Percentiles rank a stretch among this genome's conserved stretches.
Conservation (phyloP, 2,113 vertebrate species). For the Phyllopteryx taeniolatus region DNA sequence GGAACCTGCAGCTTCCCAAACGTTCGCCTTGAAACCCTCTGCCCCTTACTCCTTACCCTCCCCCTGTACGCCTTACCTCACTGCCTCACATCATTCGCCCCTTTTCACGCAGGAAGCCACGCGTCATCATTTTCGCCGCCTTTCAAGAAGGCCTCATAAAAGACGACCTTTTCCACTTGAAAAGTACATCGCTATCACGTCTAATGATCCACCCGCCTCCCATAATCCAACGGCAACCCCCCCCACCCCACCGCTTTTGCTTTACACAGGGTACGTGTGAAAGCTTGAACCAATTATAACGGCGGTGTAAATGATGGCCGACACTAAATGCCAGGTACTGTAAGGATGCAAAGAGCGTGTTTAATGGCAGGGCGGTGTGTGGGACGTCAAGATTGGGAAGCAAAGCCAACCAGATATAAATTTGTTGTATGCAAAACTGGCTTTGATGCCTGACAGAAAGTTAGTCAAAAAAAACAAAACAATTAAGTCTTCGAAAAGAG, state of each 20-base stretch:
- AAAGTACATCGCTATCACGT: slow-evolving; percentile 52
- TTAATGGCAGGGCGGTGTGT: slow-evolving; percentile 35
- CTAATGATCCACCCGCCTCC: slow-evolving; percentile 42
- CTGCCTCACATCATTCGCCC: not conserved
- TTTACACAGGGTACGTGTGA: slow-evolving; percentile 4
- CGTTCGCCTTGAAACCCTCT: not conserved
- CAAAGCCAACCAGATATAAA: slow-evolving; percentile 31
- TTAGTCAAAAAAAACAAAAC: slow-evolving; percentile 1
- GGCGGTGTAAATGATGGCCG: slow-evolving; percentile 24
- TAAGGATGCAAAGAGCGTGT: slow-evolving; percentile 32
- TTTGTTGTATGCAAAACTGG: slow-evolving; percentile 32
- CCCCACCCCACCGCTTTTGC: not conserved
- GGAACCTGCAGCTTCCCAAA: not conserved
- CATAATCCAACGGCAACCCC: slow-evolving; percentile 36
- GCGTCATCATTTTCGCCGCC: slow-evolving; percentile 49
- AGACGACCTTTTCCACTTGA: slow-evolving; percentile 64
- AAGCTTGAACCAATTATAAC: slow-evolving; percentile 34
- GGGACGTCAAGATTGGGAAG: slow-evolving; percentile 22
- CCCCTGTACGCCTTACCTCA: not conserved
- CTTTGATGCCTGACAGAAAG: slow-evolving; percentile 20
- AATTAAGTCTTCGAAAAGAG: too few relatives aligned
- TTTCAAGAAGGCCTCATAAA: slow-evolving; percentile 51
- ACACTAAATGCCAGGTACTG: slow-evolving; percentile 39
- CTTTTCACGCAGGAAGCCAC: slow-evolving; percentile 10
- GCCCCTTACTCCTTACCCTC: not conserved